Conservation (phyloP, 2,797 vertebrate genomes). For the Periparus ater region DNA sequence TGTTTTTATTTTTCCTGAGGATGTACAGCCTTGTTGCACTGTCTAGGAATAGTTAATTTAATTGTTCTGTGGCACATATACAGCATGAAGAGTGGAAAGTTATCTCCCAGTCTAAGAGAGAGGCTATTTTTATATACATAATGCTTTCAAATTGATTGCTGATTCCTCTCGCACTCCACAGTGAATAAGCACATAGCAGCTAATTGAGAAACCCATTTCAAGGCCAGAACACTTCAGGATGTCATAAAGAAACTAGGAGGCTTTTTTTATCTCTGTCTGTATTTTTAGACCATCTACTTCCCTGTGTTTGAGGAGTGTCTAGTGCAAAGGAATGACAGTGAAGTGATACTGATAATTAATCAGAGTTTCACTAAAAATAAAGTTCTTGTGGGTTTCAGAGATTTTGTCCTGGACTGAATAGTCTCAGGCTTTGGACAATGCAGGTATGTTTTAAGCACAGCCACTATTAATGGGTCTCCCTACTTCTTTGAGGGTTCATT, state of each 20-base stretch:
- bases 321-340: neutral
- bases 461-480: neutral
- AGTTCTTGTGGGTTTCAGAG: neutral
- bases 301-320: neutral
- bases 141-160: slow-evolving; percentile 51
- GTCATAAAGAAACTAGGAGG: slow-evolving; percentile 10
- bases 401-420: neutral
- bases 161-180: neutral
- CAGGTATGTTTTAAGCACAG: neutral
- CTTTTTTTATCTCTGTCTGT: slow-evolving; percentile 21
- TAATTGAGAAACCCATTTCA: slow-evolving; percentile 33
- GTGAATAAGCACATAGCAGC: slow-evolving; percentile 11
- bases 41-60: slow-evolving; percentile 28
- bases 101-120: neutral
- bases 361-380: neutral
- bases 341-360: neutral
- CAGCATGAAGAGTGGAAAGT: neutral
- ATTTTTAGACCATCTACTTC: slow-evolving; percentile 49
- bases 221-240: slow-evolving; percentile 36
- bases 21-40: neutral
- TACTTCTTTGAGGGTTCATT: neutral
- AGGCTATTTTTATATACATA: slow-evolving; percentile 44
- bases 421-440: accelerated
- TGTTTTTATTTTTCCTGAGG: neutral
- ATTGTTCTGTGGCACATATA: neutral